Evolutionary conservation across 2,888 invertebrate genomes (phyloP), one percentile per base, ranked within the genome.

Genomic region (Luperina nickerlii): DNA sequence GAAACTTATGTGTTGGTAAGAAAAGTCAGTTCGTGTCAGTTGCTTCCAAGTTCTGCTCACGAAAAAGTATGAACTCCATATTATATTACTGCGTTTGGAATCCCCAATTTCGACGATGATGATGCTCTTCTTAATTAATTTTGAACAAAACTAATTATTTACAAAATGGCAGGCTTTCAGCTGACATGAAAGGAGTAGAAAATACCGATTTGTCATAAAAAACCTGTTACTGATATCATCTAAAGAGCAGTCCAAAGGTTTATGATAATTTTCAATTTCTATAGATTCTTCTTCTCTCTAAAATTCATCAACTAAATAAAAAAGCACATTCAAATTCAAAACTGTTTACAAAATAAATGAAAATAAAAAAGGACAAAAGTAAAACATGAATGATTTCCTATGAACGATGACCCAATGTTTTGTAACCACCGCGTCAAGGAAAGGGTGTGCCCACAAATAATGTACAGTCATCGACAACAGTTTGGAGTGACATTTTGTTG

Each of bases 381-480:
- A 80, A 82, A 84, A 86, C 80, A 79, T 87, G 82, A 88, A 88
- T 83, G 86, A 85, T 88, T 87, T 88, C 88, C 89, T 92, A 92
- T 91, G 92, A 93, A 93, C 90, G 92, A 93, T 95, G 94, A 94
- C 94, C 95, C 90, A 94, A 93, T 89, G 88, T 91, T 91, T 92
- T 90, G 91, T 90, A 89, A 90, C 84, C 86, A 88, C 81, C 89
- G 91, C 88, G 90, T 91, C 91, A 91, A 91, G 91, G 91, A 90
- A 93, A 93, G 94, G 95, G 95, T 93, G 96, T 94, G 95, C 92
- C 93, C 90, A 93, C 91, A 94, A 91, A 95, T 93, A 82, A 89
- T 93, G 96, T 95, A 95, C 92, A 96, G 95, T 96, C 96, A 96
- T 96, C 94, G 93, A 92, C 95, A 94, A 91, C 90, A 91, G 90